Conservation (phyloP, 2,888 invertebrate species). For the Portevinia maculata region DNA sequence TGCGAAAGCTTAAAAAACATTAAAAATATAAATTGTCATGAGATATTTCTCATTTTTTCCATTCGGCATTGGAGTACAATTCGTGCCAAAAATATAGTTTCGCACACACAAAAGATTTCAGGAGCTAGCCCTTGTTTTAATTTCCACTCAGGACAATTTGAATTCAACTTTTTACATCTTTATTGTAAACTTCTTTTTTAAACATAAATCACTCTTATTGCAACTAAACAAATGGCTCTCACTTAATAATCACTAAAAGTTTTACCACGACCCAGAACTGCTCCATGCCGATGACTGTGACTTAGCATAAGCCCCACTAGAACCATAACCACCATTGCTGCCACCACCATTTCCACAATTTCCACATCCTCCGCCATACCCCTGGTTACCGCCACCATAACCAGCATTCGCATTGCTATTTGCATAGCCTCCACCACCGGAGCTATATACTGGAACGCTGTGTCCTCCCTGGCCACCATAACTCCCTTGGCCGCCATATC, state of each 20-base stretch:
- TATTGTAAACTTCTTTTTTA: no score
- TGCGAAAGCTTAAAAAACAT: no score
- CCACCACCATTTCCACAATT: conserved; percentile 24
- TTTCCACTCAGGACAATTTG: no score
- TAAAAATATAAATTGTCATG: no score
- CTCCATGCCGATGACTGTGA: conserved; percentile 63
- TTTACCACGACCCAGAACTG: conserved; percentile 60
- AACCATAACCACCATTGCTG: conserved; percentile 20
- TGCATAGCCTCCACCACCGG: conserved; percentile 19
- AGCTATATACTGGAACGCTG: conserved; percentile 6
- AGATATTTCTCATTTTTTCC: no score
- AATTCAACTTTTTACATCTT: no score
- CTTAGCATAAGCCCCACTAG: conserved; percentile 42
- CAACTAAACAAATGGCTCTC: conserved; percentile 2
- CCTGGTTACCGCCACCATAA: conserved; percentile 45
- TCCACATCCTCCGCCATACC: conserved; percentile 34
- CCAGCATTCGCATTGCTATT: conserved; percentile 40
- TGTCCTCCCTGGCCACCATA: conserved; percentile 28
- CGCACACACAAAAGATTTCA: no score
- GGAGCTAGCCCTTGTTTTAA: no score
- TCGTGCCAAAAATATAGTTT: no score
- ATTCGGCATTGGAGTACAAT: no score
- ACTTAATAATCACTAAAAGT: neutral
- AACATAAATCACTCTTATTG: conserved; percentile 1
- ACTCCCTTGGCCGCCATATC: conserved; percentile 36